Base-by-base conservation (phyloP, 2,797 vertebrate species). In the Peromyscus melanophrys region DNA sequence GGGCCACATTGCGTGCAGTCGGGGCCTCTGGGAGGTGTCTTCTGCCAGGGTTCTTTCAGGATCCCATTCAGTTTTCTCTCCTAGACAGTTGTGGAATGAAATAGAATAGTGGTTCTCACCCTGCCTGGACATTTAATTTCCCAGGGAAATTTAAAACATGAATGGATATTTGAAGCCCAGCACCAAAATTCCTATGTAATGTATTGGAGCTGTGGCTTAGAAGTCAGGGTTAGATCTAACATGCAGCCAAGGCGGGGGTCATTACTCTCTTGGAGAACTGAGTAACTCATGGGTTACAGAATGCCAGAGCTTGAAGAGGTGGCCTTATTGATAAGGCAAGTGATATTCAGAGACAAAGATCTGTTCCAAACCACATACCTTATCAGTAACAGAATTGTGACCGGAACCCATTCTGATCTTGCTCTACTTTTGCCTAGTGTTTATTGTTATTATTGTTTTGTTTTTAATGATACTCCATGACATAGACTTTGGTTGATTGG, bases 111-210 rank as follows among this genome's bases (percentile, higher is more conserved):
- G 73, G 25, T 85, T 65, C 88, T 95, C n/a, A 59, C 17, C 6
- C 69, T 49, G n/a, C 29, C 40, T 77, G 40, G 11, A 63, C 2
- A 43, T 78, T 17, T 55, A 55, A 55, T 4, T 55, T 78, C 27
- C 34, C 46, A 29, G 59, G 9, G 27, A 83, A 43, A 63, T 43
- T 81, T 88, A 46, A 91, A 86, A 81, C 14, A 57, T 29, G 7
- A 71, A 46, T 27, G 25, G 61, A 81, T 63, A 63, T 69, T 31
- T 91, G 84, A 19, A 27, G 57, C 25, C 43, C 29, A 71, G 37
- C 34, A 89, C 55, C 43, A 78, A 67, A 76, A 89, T 86, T 94
- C 11, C 65, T 83, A 59, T 59, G 52, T 87, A 55, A 40, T 91
- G 71, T 80, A 65, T 93, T 65, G 76, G 65, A 37, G 12, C 43